A percentile compares a stretch with the other conserved stretches of the same genome.
These are phyloP conservation scores for Sebastes wilsoni DNA, from an alignment of 2,797 vertebrate species.

Conservation along the genomic window DNA sequence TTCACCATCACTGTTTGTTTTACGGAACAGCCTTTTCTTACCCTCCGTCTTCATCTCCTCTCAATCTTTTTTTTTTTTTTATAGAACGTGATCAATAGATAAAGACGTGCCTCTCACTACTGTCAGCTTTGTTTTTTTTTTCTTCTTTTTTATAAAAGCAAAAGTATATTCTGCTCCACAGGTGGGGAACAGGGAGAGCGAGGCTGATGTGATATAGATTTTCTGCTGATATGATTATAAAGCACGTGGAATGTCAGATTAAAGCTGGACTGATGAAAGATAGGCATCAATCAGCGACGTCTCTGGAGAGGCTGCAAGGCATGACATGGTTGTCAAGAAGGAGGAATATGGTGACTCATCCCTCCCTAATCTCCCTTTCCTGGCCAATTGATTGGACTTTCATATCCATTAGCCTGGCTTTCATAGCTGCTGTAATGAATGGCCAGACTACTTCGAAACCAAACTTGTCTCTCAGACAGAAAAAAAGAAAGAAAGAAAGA, in stretches of 20 bases:
- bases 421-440: constrained; percentile 70
- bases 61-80: constrained; percentile 3
- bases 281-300: constrained; percentile 64
- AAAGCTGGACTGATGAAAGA: constrained; percentile 75
- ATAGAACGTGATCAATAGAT: constrained; percentile 58
- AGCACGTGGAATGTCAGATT: constrained; percentile 61
- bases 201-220: constrained; percentile 44
- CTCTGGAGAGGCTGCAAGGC: constrained; percentile 63
- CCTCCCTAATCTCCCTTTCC: constrained; percentile 72
- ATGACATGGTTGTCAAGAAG: constrained; percentile 75
- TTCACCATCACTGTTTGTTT: constrained; percentile 71
- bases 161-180: constrained; percentile 40
- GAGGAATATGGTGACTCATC: constrained; percentile 73
- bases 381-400: constrained; percentile 77
- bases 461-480: constrained; percentile 50
- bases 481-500: constrained; percentile 10
- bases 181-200: constrained; percentile 28
- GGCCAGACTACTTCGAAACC: constrained; percentile 43
- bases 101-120: constrained; percentile 28
- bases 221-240: constrained; percentile 67
- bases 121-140: constrained; percentile 23
- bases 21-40: constrained; percentile 58
- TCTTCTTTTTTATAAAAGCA: background rate
- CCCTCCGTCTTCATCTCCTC: constrained; percentile 43
- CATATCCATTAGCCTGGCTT: constrained; percentile 80